These are phyloP conservation scores for Drosophila mayaguana DNA, from an alignment of 2,888 invertebrate genomes.

Conservation along the genomic window DNA sequence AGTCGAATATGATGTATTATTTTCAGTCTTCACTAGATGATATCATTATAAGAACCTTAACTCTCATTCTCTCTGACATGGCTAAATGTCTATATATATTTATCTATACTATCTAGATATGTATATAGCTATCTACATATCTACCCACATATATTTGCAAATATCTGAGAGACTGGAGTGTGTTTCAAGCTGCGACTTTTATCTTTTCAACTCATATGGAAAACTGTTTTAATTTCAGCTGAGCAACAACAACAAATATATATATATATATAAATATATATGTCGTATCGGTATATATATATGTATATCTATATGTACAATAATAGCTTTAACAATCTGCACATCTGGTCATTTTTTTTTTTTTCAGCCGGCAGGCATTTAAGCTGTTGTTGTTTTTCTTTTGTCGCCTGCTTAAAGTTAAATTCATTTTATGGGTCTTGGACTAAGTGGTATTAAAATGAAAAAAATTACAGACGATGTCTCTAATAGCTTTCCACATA, in stretches of 20 bases:
- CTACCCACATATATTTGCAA: too few relatives aligned
- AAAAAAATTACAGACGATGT: conserved; percentile 57
- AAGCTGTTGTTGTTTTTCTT: conserved; percentile 17
- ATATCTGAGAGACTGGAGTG: too few relatives aligned
- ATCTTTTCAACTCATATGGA: background rate
- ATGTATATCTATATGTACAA: background rate
- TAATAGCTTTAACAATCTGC: conserved; percentile 5
- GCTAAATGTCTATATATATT: too few relatives aligned
- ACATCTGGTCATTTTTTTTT: conserved; percentile 33
- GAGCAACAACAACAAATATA: background rate
- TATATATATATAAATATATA: too few relatives aligned
- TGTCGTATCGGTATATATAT: background rate
- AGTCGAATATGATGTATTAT: too few relatives aligned
- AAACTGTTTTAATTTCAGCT: background rate
- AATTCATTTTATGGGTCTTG: conserved; percentile 56
- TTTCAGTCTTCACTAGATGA: too few relatives aligned
- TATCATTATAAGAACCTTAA: too few relatives aligned
- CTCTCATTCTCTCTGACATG: too few relatives aligned
- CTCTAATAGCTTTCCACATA: conserved; percentile 67
- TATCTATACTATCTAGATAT: too few relatives aligned
- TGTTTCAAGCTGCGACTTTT: background rate
- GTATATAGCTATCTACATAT: too few relatives aligned
- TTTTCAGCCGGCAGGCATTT: conserved; percentile 17
- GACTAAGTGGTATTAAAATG: conserved; percentile 65
- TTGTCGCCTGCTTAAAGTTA: conserved; percentile 52